Evolutionary conservation across 2,888 invertebrate species (phyloP), one percentile per base, ranked within the genome.

Genomic region (Hydrotaea diabolus): DNA sequence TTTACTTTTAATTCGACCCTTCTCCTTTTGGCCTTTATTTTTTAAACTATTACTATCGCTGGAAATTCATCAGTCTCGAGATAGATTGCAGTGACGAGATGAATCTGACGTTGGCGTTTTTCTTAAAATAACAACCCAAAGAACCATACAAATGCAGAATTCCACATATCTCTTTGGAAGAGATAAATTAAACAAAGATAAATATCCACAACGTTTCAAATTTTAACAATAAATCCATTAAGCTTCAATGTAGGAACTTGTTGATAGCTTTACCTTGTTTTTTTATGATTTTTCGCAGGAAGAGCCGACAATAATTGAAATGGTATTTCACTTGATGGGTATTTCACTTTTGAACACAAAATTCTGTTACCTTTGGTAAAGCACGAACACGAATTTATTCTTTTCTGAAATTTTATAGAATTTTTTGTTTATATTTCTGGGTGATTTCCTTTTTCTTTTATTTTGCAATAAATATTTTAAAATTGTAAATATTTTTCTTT

Each of bases 211-310:
- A n/a, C 43, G 13, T 13, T 43, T 43, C 43, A 43, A 43, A 43
- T 43, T 43, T 13, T 43, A 13, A 43, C 43, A 43, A 43, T 43
- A 43, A 43, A 43, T 43, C 43, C 43, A 43, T 26, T 26, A 7
- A 36, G 8, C 15, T 26, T 59, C 57, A n/a, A 15, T 8, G 21
- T 59, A 15, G 2, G 31, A 8, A 66, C 66, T 66, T 66, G 66
- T 66, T 66, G 66, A 39, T 66, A 11, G 66, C 21, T 43, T 66
- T 66, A 66, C 66, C 66, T 66, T 66, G 39, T 66, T 39, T 17
- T 39, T 39, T 66, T 64, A 21, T 55, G 55, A 55, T 55, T 55
- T 55, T 3, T 55, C 55, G 5, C 9, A 15, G 49, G 62, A 49
- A n/a, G 2, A 43, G 9, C 43, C 19, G 36, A 62, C 36, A 31